Evolutionary conservation across 2,113 vertebrate genomes (phyloP).

Genomic region (Zapornia atra): DNA sequence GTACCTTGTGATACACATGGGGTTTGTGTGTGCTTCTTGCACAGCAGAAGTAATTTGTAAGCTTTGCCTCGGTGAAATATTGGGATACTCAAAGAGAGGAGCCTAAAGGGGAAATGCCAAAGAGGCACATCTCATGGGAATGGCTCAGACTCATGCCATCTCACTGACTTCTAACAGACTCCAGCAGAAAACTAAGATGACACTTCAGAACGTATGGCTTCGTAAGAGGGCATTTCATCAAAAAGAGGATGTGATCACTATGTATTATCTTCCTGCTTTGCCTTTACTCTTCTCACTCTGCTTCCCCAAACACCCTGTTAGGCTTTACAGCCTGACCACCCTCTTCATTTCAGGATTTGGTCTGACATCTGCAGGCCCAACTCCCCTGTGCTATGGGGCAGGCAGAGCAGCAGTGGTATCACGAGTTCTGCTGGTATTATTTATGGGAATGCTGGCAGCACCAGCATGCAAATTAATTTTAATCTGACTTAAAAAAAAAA

Average conservation of each 20-base stretch:
- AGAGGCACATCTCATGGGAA: background rate
- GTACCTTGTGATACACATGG: background rate
- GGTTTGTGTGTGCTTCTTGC: background rate
- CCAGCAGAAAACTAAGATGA: background rate
- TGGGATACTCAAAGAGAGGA: background rate
- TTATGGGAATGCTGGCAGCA: background rate
- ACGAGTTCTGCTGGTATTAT: background rate
- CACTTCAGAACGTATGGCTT: background rate
- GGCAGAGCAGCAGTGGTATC: background rate
- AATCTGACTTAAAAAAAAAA: background rate
- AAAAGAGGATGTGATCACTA: background rate
- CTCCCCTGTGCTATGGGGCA: background rate
- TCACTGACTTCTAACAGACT: background rate
- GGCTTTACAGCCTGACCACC: background rate
- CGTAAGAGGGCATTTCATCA: background rate
- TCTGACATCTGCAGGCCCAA: background rate
- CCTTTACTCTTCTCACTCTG: background rate
- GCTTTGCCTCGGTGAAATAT: background rate
- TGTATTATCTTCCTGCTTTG: background rate
- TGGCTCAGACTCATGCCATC: background rate
- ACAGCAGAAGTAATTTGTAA: background rate
- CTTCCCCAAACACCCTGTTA: too few species aligned
- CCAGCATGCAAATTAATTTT: background rate
- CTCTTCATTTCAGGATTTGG: background rate
- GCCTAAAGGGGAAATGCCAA: background rate